phyloP scores from a whole-genome alignment of 2,888 invertebrate species.

The Erebia epiphron region DNA sequence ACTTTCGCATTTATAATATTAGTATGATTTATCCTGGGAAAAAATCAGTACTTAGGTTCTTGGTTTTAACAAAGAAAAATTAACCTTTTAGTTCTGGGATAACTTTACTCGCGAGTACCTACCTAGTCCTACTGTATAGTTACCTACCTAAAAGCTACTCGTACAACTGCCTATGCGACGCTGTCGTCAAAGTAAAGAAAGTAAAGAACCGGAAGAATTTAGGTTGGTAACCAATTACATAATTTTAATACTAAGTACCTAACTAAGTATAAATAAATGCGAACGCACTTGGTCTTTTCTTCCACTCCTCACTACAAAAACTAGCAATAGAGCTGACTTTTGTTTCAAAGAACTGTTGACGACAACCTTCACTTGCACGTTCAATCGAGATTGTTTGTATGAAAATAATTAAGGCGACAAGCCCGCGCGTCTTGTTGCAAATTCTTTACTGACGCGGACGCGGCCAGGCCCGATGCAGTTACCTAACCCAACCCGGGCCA shows the following conservation, averaged over 20 bases:
- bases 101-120: neutral
- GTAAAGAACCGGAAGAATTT: conserved; percentile 38
- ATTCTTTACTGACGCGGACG: conserved; percentile 29
- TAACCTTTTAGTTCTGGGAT: neutral
- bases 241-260: conserved; percentile 40
- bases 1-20: no score
- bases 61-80: neutral
- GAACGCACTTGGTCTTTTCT: conserved; percentile 27
- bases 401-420: conserved; percentile 18
- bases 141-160: neutral
- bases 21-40: no score
- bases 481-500: conserved; percentile 37
- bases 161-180: neutral
- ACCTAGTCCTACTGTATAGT: no score
- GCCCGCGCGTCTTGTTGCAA: conserved; percentile 31
- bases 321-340: neutral
- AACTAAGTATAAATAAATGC: conserved; percentile 10
- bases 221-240: conserved; percentile 42
- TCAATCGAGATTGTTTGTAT: conserved; percentile 16
- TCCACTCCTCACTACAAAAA: neutral
- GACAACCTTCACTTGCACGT: neutral
- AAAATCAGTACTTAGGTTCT: no score
- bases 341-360: neutral
- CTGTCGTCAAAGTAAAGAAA: conserved; percentile 26
- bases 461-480: conserved; percentile 25